These are phyloP conservation scores for Stichopus chloronotus DNA, from an alignment of 35 echinoderm and acorn worm genomes.

Conservation along the genomic window DNA sequence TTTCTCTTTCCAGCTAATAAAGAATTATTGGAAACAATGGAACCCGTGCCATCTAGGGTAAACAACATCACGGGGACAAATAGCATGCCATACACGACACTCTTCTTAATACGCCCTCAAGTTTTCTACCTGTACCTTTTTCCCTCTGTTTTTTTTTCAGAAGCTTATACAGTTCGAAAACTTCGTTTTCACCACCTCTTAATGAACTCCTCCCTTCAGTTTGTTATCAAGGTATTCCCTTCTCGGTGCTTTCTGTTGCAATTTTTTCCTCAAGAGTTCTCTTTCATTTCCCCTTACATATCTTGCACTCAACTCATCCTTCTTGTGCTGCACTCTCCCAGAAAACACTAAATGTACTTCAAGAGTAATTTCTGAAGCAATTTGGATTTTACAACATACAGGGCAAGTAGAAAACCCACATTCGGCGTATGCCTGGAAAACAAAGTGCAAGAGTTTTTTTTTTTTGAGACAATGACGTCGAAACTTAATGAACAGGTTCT, in stretches of 20 bases:
- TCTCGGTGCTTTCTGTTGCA: slow-evolving; percentile 22
- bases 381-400: background rate
- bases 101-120: background rate
- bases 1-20: background rate
- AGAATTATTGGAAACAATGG: background rate
- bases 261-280: background rate
- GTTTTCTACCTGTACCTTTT: background rate
- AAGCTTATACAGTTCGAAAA: background rate
- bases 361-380: background rate
- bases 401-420: slow-evolving; percentile 7
- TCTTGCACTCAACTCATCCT: background rate
- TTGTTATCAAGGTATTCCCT: slow-evolving; percentile 29
- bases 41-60: background rate
- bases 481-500: too few species aligned
- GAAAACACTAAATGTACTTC: background rate
- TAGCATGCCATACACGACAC: background rate
- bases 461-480: too few species aligned
- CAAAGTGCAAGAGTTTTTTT: background rate
- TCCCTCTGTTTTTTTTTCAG: background rate
- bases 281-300: slow-evolving; percentile 17
- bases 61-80: background rate
- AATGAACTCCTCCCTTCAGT: background rate
- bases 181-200: background rate
- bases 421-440: slow-evolving; percentile 19
- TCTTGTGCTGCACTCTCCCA: background rate